phyloP scores from a whole-genome alignment of 2,113 vertebrate species.

The Bolborhynchus lineola region DNA sequence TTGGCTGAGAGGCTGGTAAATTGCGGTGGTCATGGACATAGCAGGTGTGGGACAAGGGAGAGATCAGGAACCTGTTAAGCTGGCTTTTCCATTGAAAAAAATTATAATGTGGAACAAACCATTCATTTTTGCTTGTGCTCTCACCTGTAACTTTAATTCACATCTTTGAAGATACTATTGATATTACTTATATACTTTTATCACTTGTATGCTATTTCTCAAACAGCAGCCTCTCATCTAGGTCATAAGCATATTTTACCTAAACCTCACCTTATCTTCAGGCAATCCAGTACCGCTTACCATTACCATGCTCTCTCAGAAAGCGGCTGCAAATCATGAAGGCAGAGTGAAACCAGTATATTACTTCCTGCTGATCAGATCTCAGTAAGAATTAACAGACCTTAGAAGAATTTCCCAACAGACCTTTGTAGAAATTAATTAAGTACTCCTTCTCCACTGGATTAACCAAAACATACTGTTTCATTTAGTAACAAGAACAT shows the following conservation, averaged over 20 bases:
- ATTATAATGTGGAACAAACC: not conserved
- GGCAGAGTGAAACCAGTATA: not conserved
- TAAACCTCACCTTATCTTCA: not conserved
- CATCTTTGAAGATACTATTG: not conserved
- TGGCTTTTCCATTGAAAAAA: constrained; percentile 17
- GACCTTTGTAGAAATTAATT: constrained; percentile 42
- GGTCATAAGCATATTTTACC: not conserved
- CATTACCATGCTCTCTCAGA: not conserved
- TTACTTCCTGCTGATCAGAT: constrained; percentile 43
- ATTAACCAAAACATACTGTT: constrained; percentile 13
- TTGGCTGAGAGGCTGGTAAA: not conserved
- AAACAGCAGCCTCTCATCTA: not conserved
- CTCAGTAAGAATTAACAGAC: constrained; percentile 61
- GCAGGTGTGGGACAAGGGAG: not conserved
- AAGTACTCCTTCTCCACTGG: constrained; percentile 18
- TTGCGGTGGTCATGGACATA: not conserved
- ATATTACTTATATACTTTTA: no score
- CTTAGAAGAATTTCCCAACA: constrained; percentile 60
- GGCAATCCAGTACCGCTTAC: not conserved
- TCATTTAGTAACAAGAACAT: not conserved
- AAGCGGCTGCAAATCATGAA: fast-evolving
- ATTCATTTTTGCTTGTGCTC: not conserved
- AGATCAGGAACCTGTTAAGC: not conserved
- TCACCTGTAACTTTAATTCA: constrained; percentile 16
- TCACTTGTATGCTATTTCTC: not conserved